These are phyloP conservation scores for Drosophila ananassae DNA, from an alignment of 1,140 invertebrate species.

Conservation along the genomic window DNA sequence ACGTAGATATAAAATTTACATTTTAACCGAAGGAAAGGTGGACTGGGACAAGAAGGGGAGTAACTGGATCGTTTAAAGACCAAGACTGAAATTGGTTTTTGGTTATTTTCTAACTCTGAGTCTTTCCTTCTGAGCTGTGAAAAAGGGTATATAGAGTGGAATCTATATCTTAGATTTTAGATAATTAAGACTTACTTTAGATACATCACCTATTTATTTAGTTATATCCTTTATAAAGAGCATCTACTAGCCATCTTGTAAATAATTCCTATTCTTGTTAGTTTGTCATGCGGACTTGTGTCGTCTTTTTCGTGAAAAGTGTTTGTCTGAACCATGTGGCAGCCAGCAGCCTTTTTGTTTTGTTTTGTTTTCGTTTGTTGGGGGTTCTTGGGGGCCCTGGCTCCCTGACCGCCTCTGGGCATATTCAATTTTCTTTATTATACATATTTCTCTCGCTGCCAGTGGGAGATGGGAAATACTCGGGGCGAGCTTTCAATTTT, in stretches of 20 bases:
- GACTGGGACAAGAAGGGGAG: constrained; percentile 5
- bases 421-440: constrained; percentile 64
- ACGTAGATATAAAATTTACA: constrained; percentile 68
- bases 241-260: not conserved
- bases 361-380: constrained; percentile 38
- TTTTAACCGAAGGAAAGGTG: constrained; percentile 59
- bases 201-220: not conserved
- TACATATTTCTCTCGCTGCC: constrained; percentile 33
- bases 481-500: constrained; percentile 60
- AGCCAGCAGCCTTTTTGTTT: constrained; percentile 19
- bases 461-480: constrained; percentile 30
- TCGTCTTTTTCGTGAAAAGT: constrained; percentile 27
- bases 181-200: no score
- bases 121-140: no score
- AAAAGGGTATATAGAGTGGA: no score
- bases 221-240: not conserved
- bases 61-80: constrained; percentile 29
- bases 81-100: constrained; percentile 45
- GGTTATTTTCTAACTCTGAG: constrained; percentile 25
- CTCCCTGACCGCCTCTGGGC: constrained; percentile 46
- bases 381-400: constrained; percentile 10
- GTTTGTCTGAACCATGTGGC: constrained; percentile 37
- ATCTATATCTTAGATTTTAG: no score
- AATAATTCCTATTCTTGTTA: not conserved
- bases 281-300: constrained; percentile 38